Percentiles rank a stretch among this genome's conserved stretches.
These are phyloP conservation scores for Cyclargus thomasi DNA, from an alignment of 1,140 invertebrate genomes.

Conservation along the genomic window DNA sequence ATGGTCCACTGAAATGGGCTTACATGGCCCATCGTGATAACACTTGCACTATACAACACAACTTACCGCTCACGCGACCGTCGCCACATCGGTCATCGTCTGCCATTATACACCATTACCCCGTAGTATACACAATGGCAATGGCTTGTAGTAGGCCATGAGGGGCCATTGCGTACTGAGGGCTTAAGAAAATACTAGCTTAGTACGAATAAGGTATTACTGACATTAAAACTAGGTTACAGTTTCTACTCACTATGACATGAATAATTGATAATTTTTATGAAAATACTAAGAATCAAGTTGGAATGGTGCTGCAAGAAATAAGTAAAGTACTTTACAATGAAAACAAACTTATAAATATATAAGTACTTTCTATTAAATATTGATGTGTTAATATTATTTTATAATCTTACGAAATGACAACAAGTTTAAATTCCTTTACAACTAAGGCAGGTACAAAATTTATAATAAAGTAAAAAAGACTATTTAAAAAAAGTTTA, in stretches of 20 bases:
- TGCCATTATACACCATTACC: too few relatives aligned
- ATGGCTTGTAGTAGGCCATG: too few relatives aligned
- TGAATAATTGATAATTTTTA: background rate
- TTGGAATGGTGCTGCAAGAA: slow-evolving; percentile 13
- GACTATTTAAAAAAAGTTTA: too few relatives aligned
- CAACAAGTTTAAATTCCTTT: background rate
- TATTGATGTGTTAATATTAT: background rate
- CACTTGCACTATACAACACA: too few relatives aligned
- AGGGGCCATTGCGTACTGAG: too few relatives aligned
- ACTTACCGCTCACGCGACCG: too few relatives aligned
- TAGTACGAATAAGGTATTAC: slow-evolving; percentile 19
- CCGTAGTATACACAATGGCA: too few relatives aligned
- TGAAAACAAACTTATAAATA: background rate
- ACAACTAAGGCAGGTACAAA: background rate
- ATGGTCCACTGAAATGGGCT: too few relatives aligned
- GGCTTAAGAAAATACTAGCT: slow-evolving; percentile 4
- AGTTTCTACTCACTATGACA: slow-evolving; percentile 20
- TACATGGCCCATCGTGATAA: too few relatives aligned
- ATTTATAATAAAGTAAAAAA: background rate
- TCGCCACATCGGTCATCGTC: too few relatives aligned
- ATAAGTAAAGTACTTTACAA: background rate
- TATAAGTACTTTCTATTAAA: background rate
- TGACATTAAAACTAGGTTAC: slow-evolving; percentile 14
- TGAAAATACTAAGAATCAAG: slow-evolving; percentile 17
- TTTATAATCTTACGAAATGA: background rate